A percentile compares a stretch with the other conserved stretches of the same genome.
phyloP scores from a whole-genome alignment of 2,888 invertebrate species.

The Entomobrya multifasciata region DNA sequence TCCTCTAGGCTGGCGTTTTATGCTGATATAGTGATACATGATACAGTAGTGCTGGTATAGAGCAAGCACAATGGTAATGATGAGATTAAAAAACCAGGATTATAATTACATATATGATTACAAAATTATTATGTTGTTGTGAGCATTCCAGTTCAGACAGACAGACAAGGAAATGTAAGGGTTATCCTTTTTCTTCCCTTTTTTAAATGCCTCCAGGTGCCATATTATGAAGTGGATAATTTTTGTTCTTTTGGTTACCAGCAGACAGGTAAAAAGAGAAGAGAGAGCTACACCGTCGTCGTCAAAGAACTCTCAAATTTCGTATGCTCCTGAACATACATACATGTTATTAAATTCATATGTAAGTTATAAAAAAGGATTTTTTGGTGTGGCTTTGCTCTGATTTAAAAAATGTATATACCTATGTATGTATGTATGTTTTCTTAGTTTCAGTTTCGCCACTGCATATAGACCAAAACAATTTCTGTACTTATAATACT shows the following conservation, averaged over 20 bases:
- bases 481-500: background rate
- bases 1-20: background rate
- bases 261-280: background rate
- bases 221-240: conserved; percentile 31
- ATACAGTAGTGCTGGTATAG: background rate
- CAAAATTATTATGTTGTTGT: conserved; percentile 23
- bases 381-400: too few species aligned
- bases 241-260: background rate
- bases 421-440: too few species aligned
- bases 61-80: background rate
- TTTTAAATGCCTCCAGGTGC: conserved; percentile 53
- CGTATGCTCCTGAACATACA: conserved; percentile 31
- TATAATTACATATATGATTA: conserved; percentile 53
- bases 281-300: too few species aligned
- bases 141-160: background rate
- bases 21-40: background rate
- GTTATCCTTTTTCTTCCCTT: conserved; percentile 19
- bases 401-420: too few species aligned
- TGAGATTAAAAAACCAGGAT: conserved; percentile 13
- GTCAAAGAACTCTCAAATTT: conserved; percentile 24
- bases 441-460: too few species aligned
- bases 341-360: too few species aligned
- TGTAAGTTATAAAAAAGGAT: too few species aligned
- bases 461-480: too few species aligned
- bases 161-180: conserved; percentile 17